Evolutionary conservation across 2,888 invertebrate species (phyloP).

Genomic region (Teleogryllus oceanicus): DNA sequence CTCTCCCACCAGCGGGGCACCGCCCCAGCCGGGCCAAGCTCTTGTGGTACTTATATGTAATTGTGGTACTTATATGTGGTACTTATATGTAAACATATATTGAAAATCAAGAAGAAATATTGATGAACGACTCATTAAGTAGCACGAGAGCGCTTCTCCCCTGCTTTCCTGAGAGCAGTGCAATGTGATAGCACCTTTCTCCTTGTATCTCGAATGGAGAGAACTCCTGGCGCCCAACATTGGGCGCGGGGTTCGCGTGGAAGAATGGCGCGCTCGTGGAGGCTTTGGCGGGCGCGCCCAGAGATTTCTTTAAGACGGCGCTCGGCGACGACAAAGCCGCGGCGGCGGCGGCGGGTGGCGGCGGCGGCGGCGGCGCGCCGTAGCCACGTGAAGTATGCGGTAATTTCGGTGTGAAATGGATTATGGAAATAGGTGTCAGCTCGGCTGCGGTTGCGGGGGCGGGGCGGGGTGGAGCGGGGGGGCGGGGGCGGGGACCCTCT

Average conservation of each 20-base stretch:
- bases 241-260: background rate
- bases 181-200: no score
- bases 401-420: conserved; percentile 10
- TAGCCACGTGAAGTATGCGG: conserved; percentile 10
- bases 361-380: background rate
- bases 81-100: no score
- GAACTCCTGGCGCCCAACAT: no score
- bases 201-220: no score
- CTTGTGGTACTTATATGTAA: no score
- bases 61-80: no score
- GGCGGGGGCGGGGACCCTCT: background rate
- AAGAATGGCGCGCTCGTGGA: background rate
- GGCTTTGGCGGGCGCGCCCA: background rate
- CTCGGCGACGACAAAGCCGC: background rate
- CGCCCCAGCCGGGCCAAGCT: no score
- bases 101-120: no score
- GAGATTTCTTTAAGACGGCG: background rate
- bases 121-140: no score
- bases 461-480: background rate
- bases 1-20: no score
- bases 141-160: no score
- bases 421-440: conserved; percentile 10
- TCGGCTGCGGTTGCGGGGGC: background rate
- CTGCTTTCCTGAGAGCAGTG: no score
- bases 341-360: background rate